phyloP scores from a whole-genome alignment of 2,113 vertebrate genomes.

The Colaptes auratus region DNA sequence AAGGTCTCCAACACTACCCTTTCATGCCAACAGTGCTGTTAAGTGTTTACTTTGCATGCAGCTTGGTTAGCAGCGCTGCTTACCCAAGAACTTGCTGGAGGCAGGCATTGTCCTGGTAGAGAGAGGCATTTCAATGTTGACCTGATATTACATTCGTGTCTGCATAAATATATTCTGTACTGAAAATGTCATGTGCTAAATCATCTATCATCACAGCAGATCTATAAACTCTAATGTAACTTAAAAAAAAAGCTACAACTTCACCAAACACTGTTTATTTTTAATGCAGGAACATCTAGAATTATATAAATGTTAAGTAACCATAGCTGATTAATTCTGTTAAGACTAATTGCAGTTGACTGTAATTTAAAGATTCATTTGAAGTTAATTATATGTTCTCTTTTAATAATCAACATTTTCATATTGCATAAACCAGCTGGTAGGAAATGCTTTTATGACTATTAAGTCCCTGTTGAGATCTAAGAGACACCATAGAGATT shows the following conservation, averaged over 20 bases:
- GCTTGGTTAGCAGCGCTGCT: background rate
- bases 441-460: background rate
- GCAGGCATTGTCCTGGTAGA: background rate
- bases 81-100: background rate
- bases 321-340: conserved; percentile 17
- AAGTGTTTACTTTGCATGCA: background rate
- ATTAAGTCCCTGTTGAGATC: background rate
- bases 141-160: background rate
- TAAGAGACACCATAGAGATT: background rate
- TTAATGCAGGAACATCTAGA: conserved; percentile 13
- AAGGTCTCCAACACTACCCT: background rate
- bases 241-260: background rate
- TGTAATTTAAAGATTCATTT: conserved; percentile 51
- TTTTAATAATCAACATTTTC: conserved; percentile 41
- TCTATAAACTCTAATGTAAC: background rate
- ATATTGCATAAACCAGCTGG: conserved; percentile 45
- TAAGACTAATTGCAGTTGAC: conserved; percentile 53
- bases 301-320: conserved; percentile 5
- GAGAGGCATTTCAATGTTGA: background rate
- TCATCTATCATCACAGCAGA: background rate
- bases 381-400: conserved; percentile 45
- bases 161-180: background rate
- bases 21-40: background rate
- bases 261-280: conserved; percentile 32
- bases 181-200: background rate